These are phyloP conservation scores for Argopecten irradians DNA, from an alignment of 1,140 invertebrate genomes.

Conservation along the genomic window DNA sequence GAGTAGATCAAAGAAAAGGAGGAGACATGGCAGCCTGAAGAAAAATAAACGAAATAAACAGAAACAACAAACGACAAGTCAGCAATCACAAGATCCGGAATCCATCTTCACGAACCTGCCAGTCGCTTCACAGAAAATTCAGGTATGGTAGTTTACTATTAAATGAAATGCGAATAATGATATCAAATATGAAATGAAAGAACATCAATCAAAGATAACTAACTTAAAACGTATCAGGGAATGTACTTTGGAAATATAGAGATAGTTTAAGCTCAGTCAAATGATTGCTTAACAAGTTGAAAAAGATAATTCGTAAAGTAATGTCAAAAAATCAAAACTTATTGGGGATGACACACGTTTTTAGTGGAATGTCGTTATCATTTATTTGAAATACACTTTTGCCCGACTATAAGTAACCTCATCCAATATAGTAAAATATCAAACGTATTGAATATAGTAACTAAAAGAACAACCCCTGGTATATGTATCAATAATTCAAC, in stretches of 20 bases:
- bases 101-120: constrained; percentile 19
- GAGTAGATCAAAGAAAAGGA: constrained; percentile 54
- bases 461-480: no score
- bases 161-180: background rate
- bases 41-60: constrained; percentile 41
- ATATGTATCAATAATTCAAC: no score
- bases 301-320: background rate
- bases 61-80: constrained; percentile 33
- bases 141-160: background rate
- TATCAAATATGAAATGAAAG: no score
- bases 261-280: no score
- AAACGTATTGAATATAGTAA: no score
- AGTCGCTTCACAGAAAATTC: constrained; percentile 20
- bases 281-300: background rate
- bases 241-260: no score
- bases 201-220: no score
- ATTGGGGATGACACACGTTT: background rate
- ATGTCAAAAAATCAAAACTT: background rate
- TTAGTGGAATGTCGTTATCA: background rate
- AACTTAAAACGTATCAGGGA: no score
- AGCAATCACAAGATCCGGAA: constrained; percentile 2
- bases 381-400: background rate
- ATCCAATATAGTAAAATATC: no score
- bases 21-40: constrained; percentile 50
- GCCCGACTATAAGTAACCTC: no score